Evolutionary conservation across 2,113 vertebrate genomes (phyloP), one percentile per base, ranked within the genome.

Genomic region (Oncorhynchus masou): DNA sequence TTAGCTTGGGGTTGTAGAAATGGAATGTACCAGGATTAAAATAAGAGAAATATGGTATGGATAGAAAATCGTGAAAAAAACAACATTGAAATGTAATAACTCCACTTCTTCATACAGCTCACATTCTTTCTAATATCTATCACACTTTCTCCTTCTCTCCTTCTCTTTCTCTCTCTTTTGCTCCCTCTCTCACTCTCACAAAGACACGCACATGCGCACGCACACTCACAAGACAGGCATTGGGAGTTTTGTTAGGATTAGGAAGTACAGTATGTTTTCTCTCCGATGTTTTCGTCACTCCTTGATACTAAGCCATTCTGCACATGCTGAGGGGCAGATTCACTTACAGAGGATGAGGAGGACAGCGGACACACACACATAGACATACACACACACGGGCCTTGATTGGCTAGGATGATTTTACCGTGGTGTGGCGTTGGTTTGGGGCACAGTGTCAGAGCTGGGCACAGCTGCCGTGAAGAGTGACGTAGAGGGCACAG

Each of bases 11-110:
- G 86, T 45, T 45, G 8, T 45, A 85, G 83, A 87, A 91, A 81
- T 81, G 39, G 39, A 45, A 45, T 11, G 84, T 68, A 90, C 88
- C 84, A 81, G 69, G 19, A 88, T 87, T 90, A 90, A 91, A 88
- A 88, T 83, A 70, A 88, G 78, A 45, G 8, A 76, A 86, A 83
- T 81, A 68, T 83, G n/a, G 76, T 22, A 89, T 74, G 86, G 87
- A 88, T 87, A 85, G 86, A 85, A 88, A 88, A 91, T 27, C 75
- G 80, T 45, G 1, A 45, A 11, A 45, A 39, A 45, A 45, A 45
- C 39, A 45, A 78, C 85, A 90, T 91, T 91, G 85, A 90, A 90
- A 91, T 90, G 83, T 89, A 91, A 91, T 90, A 91, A 90, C 84
- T 90, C 19, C 51, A 19, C 12, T 19, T 54, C 51, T 11, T 45